Percentiles rank a stretch among this genome's conserved stretches.
phyloP scores from a whole-genome alignment of 2,113 vertebrate species.

The Spermophilus dauricus region DNA sequence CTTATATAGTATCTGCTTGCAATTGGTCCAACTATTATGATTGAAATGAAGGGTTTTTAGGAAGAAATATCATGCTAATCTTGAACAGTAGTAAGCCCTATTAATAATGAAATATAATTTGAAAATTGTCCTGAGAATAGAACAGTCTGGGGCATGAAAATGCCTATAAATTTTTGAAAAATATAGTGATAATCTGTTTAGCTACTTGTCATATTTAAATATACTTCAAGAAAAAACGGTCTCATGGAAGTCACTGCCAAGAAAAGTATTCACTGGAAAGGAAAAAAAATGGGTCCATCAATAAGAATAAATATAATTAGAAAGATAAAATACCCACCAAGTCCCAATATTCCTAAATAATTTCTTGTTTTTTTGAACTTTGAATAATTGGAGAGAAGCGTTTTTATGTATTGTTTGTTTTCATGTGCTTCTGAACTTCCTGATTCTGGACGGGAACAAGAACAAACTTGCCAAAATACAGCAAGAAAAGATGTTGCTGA shows the following conservation, averaged over 20 bases:
- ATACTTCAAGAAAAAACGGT: background rate
- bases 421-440: constrained; percentile 83
- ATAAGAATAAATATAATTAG: constrained; percentile 48
- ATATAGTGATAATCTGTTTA: background rate
- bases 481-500: constrained; percentile 82
- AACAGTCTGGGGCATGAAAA: constrained; percentile 26
- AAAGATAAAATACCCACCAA: constrained; percentile 42
- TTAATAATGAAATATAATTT: constrained; percentile 57
- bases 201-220: constrained; percentile 31
- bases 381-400: constrained; percentile 68
- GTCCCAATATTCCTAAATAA: constrained; percentile 55
- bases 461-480: constrained; percentile 83
- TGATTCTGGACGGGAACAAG: constrained; percentile 83
- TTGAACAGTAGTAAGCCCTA: background rate
- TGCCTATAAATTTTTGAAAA: constrained; percentile 29
- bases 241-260: background rate
- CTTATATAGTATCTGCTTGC: background rate
- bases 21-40: background rate
- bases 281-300: constrained; percentile 6
- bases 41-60: constrained; percentile 8
- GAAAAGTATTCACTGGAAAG: constrained; percentile 39
- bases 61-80: background rate
- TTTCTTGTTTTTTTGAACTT: constrained; percentile 72
- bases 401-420: constrained; percentile 84
- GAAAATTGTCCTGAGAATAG: constrained; percentile 39